phyloP scores from a whole-genome alignment of 2,797 vertebrate species.

The Peromyscus eremicus region DNA sequence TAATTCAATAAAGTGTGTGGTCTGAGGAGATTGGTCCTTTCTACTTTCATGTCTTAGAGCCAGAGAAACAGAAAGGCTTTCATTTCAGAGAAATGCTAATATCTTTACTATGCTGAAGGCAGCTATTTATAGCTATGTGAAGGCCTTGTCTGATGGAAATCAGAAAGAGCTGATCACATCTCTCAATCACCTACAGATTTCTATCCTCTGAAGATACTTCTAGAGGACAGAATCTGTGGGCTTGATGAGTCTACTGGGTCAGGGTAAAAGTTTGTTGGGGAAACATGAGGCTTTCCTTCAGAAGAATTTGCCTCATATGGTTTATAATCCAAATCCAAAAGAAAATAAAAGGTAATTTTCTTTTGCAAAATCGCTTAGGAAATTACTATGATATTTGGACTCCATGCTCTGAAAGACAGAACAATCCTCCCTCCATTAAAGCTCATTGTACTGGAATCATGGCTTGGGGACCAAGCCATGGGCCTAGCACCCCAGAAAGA shows the following conservation, averaged over 20 bases:
- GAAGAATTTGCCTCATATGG: not conserved
- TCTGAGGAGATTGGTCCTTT: not conserved
- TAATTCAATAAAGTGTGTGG: not conserved
- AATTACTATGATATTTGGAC: not conserved
- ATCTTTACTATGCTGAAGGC: rapidly evolving
- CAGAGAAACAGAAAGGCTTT: not conserved
- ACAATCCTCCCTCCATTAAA: not conserved
- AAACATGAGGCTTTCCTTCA: not conserved
- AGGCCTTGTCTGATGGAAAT: not conserved
- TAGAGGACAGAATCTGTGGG: not conserved
- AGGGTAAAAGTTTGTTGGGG: not conserved
- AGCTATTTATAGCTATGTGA: not conserved
- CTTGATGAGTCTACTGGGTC: not conserved
- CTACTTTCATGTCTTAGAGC: not conserved
- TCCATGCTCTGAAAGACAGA: not conserved
- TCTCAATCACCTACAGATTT: not conserved
- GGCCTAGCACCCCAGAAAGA: not conserved
- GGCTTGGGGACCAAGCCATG: not conserved
- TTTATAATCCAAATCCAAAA: not conserved
- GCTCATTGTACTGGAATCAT: not conserved
- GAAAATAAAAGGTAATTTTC: not conserved
- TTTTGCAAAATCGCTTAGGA: not conserved
- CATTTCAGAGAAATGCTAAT: not conserved
- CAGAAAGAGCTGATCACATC: too few relatives aligned
- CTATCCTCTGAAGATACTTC: not conserved